Percentiles rank a stretch among this genome's conserved stretches.
Conservation (phyloP, 2,888 invertebrate species). For the Acleris holmiana region DNA sequence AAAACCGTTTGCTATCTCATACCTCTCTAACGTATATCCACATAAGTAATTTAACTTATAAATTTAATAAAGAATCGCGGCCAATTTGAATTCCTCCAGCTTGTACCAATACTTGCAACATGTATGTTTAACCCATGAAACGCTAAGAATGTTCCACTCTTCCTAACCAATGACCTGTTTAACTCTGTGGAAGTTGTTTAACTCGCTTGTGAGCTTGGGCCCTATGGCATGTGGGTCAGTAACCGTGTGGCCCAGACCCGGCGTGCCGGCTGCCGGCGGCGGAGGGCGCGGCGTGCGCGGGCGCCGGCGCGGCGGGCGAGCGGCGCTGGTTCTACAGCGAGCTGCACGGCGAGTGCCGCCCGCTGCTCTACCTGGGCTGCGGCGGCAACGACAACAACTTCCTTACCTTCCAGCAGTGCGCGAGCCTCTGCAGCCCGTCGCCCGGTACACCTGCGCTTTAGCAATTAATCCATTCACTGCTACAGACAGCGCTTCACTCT, state of each 20-base stretch:
- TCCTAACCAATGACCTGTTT: conserved; percentile 5
- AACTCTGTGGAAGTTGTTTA: background rate
- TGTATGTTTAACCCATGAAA: too few species aligned
- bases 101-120: too few species aligned
- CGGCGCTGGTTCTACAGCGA: conserved; percentile 91
- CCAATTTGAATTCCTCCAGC: too few species aligned
- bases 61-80: too few species aligned
- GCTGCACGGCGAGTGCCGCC: conserved; percentile 87
- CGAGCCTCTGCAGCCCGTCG: conserved; percentile 57
- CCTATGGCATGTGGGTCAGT: conserved; percentile 39
- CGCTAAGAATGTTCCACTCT: background rate
- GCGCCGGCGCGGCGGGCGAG: conserved; percentile 50
- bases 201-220: conserved; percentile 35
- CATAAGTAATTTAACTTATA: too few species aligned
- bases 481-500: too few species aligned
- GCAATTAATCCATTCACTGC: too few species aligned
- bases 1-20: too few species aligned
- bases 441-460: conserved; percentile 17
- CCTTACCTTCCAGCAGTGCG: conserved; percentile 88
- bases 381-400: conserved; percentile 95
- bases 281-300: conserved; percentile 46
- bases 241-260: conserved; percentile 57
- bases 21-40: too few species aligned
- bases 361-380: conserved; percentile 94
- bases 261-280: conserved; percentile 63